A percentile compares a stretch with the other conserved stretches of the same genome.
phyloP scores from a whole-genome alignment of 1,140 invertebrate genomes.

The Polyergus mexicanus region DNA sequence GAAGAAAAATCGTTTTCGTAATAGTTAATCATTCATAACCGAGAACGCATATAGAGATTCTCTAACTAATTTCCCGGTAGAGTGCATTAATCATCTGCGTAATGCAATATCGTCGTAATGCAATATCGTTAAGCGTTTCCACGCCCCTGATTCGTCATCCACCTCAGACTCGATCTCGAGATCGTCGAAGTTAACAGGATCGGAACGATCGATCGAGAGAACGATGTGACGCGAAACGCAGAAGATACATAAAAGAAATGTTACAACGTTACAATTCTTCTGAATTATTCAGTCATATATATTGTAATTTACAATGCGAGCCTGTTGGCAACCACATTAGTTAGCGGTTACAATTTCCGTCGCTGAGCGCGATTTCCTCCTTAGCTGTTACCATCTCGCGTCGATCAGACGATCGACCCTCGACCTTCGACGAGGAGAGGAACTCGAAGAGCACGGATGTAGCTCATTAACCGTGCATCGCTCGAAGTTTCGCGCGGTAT shows the following conservation, averaged over 20 bases:
- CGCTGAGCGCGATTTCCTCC: constrained; percentile 1
- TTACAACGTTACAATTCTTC: not conserved
- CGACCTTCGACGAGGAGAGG: constrained; percentile 49
- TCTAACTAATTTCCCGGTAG: constrained; percentile 44
- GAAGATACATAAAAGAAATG: too few relatives aligned
- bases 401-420: constrained; percentile 53
- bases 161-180: not conserved
- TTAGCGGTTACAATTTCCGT: constrained; percentile 22
- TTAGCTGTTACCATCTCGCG: constrained; percentile 16
- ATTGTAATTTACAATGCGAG: not conserved
- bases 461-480: constrained; percentile 61
- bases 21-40: constrained; percentile 21
- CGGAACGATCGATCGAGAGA: constrained; percentile 1
- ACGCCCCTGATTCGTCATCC: constrained; percentile 52
- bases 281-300: constrained; percentile 6
- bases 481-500: constrained; percentile 50
- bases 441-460: constrained; percentile 60
- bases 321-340: not conserved
- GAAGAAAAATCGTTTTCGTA: not conserved
- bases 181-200: constrained; percentile 21
- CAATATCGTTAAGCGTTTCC: constrained; percentile 41
- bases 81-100: constrained; percentile 43
- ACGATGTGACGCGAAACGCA: not conserved
- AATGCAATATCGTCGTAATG: constrained; percentile 11
- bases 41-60: not conserved